Base-by-base conservation (phyloP, 1,140 invertebrate genomes). In the Mizuhopecten yessoensis region DNA sequence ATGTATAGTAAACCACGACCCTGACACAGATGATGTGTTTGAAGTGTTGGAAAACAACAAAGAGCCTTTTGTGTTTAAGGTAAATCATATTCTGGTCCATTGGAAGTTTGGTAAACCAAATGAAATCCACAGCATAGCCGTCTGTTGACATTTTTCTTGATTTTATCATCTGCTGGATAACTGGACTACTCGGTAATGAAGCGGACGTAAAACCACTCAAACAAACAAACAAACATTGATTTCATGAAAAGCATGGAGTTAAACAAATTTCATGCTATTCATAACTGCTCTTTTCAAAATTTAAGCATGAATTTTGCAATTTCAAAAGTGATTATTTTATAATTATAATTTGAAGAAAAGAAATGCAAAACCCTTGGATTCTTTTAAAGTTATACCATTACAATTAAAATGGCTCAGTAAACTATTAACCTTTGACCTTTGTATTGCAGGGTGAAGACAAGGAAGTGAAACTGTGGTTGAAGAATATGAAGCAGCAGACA, bases 1-100 rank as follows among this genome's bases (percentile, higher is more conserved):
- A 94, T 99, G 98, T 96, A 98, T 99, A 91, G 98, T 99, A 75
- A 98, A 98, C 93, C 93, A 95, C 33, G 98, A 99, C 95, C 97
- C 98, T 87, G 98, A 99, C 95, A 98, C 98, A 95, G 98, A 98
- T 96, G 98, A 99, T 96, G 99, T 98, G 96, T 99, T 99, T 96
- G 99, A 99, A 97, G 97, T 99, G 94, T 98, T 99, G 96, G 99
- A 99, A 97, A 93, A 99, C 92, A 98, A 98, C 88, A 99, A 99
- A 97, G 99, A 99, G 95, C 98, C 98, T 87, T 99, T 98, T 97
- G 98, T 99, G 95, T 98, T 99, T 96, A 99, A 99, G 98, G 98
- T 99, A 97, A 92, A 86, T 33, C 57, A 88, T 1, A 45, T 87
- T 86, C 17, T 33, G 57, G 57, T 75, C 57, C 9, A n/a, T 75